Evolutionary conservation across 2,797 vertebrate genomes (phyloP), one percentile per base, ranked within the genome.

Genomic region (Distichodus sexfasciatus): DNA sequence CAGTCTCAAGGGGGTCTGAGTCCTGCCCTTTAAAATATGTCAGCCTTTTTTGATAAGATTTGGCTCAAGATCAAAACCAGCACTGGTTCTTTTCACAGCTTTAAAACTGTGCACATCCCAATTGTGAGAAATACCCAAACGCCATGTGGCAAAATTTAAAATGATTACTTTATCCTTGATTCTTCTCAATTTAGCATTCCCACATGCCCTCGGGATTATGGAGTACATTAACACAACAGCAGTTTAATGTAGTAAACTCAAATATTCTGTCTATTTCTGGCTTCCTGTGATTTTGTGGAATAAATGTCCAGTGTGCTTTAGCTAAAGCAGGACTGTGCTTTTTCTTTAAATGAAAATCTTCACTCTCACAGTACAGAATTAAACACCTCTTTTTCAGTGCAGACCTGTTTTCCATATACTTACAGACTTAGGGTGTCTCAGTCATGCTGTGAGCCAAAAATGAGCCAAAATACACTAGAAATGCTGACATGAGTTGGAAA

Each of bases 211-310:
- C 6, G 2, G 2, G 1, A 11, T 36, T 55, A 36, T 36, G 46
- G 50, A 60, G 51, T 40, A 31, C 31, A 61, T 46, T 38, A 31
- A 29, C 58, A 61, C 9, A 44, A 60, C 57, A 31, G 4, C 26
- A 23, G 59, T 33, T 9, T 31, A 31, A 21, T 59, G 26, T n/a
- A n/a, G 21, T 59, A 59, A 38, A 59, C 29, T 53, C 29, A 31
- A 58, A 23, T 33, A 31, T 36, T 31, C 14, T 35, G 6, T 15
- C 43, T 62, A 41, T 62, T 47, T 29, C 26, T 47, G 4, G 9
- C 41, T 43, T 46, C 28, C 26, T 33, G 26, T 11, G 11, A 63
- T 59, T 59, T 40, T 26, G 24, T n/a, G 29, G 29, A 21, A 33
- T 44, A 43, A 63, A 35, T 47, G 26, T 26, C 15, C 35, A 40